Conservation (phyloP, 1,140 invertebrate species). For the Dendrolimus kikuchii region DNA sequence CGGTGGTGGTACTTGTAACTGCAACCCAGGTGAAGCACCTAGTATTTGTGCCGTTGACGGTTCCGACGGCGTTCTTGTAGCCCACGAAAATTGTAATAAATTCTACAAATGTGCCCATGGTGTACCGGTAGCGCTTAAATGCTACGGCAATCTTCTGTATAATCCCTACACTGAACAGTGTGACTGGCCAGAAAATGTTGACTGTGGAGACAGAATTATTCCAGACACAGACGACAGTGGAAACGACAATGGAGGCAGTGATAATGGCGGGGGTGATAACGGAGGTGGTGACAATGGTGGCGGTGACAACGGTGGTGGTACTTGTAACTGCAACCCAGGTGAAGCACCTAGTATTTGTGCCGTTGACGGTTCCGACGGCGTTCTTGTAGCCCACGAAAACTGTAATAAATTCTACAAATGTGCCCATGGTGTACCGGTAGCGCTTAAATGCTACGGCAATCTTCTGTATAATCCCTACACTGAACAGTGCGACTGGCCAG, state of each 20-base stretch:
- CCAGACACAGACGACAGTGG: neutral
- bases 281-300: neutral
- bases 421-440: neutral
- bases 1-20: constrained; percentile 15
- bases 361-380: constrained; percentile 18
- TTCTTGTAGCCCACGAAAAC: constrained; percentile 30
- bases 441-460: neutral
- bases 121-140: too few species aligned
- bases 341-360: constrained; percentile 20
- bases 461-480: neutral
- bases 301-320: neutral
- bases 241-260: neutral
- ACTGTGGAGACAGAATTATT: neutral
- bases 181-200: neutral
- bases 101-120: too few species aligned
- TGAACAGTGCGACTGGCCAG: neutral
- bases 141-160: too few species aligned
- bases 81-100: too few species aligned
- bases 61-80: too few species aligned
- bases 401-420: constrained; percentile 27
- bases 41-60: constrained; percentile 8
- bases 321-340: constrained; percentile 8
- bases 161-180: neutral
- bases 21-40: constrained; percentile 22
- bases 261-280: neutral